Base-by-base conservation (phyloP, 2,888 invertebrate genomes). In the Melinaea menophilus region DNA sequence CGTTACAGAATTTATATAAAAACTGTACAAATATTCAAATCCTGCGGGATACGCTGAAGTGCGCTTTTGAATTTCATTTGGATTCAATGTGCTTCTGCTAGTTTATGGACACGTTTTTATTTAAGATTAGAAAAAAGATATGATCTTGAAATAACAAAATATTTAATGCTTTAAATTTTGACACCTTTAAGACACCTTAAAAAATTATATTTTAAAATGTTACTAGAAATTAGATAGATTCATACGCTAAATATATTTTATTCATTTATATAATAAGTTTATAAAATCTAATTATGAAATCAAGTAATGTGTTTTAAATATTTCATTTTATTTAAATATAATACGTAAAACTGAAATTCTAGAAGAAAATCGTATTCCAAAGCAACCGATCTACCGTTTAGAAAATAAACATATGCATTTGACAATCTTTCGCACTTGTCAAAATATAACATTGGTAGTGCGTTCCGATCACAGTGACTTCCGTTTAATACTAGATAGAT, bases 11-110 rank as follows among this genome's bases (percentile, higher is more conserved):
- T 51, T 51, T 51, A 51, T 51, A 31, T 22, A 51, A 51, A 51
- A 51, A 51, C 51, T 74, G 65, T 70, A 73, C 73, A 78, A 79
- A 79, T 80, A 80, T 79, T 78, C 74, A 78, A 77, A 79, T 79
- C 71, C 72, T 76, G 73, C 73, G 75, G 75, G 74, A 76, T 73
- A 77, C 70, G 73, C 72, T 72, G 75, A 70, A 76, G 74, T 75
- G 76, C 72, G 74, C 79, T 79, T 79, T 76, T 78, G 75, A 80
- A 80, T 79, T 80, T 75, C 70, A 79, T 80, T 77, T 72, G 72
- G 72, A 73, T 76, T 73, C 56, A 31, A 51, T 51, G 51, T 31
- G 51, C 51, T 31, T 63, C 64, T 62, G 65, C 62, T 64, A 62
- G 65, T 66, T 63, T 62, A 62, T 54, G 63, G 68, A 56, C 37